Percentiles rank a stretch among this genome's conserved stretches.
These are phyloP conservation scores for Dromococcyx pavoninus DNA, from an alignment of 2,797 vertebrate genomes.

Conservation along the genomic window DNA sequence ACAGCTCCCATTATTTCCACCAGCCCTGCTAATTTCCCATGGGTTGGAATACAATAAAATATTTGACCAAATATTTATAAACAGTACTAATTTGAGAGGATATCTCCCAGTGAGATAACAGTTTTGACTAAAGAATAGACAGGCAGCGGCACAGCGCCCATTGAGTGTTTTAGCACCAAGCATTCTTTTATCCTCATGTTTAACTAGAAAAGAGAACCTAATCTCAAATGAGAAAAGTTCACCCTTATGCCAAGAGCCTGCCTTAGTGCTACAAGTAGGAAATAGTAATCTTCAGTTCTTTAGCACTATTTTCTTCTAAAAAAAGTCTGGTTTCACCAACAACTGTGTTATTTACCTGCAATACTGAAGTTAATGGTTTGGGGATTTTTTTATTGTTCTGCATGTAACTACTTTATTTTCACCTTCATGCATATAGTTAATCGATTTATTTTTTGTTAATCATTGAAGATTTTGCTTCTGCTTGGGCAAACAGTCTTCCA, in stretches of 20 bases:
- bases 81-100: neutral
- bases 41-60: neutral
- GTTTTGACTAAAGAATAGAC: neutral
- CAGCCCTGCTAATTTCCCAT: neutral
- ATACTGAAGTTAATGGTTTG: neutral
- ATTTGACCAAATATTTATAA: slow-evolving; percentile 33
- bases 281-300: neutral
- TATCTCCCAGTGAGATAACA: neutral
- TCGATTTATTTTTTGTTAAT: neutral
- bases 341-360: neutral
- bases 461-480: neutral
- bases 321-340: neutral
- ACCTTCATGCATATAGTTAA: neutral
- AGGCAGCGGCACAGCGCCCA: neutral
- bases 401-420: neutral
- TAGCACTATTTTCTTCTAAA: neutral
- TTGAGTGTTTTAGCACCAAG: neutral
- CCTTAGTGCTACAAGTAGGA: neutral
- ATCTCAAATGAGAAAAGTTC: neutral
- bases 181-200: neutral
- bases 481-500: neutral
- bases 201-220: neutral
- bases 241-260: neutral
- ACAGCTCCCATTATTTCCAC: neutral
- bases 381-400: neutral